These are phyloP conservation scores for Valencia hispanica DNA, from an alignment of 2,797 vertebrate species.

Conservation along the genomic window DNA sequence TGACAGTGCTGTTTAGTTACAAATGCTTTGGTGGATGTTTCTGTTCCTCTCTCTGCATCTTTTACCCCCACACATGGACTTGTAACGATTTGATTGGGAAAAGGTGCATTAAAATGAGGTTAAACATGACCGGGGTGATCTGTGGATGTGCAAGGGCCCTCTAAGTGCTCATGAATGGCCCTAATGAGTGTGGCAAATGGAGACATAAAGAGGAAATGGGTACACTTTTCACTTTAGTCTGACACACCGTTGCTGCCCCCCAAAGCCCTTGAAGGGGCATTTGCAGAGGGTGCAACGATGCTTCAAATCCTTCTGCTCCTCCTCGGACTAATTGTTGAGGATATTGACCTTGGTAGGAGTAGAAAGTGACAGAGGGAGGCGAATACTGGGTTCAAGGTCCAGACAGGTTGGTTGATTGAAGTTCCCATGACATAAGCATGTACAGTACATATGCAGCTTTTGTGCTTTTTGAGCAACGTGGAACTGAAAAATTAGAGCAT, in stretches of 20 bases:
- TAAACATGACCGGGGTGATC: constrained; percentile 69
- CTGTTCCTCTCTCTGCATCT: constrained; percentile 21
- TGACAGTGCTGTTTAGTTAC: constrained; percentile 51
- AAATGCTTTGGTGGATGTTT: constrained; percentile 30
- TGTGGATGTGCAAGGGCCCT: constrained; percentile 74
- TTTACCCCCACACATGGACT: constrained; percentile 20
- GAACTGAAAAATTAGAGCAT: constrained; percentile 42
- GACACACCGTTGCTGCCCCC: constrained; percentile 80
- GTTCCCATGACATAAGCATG: background rate
- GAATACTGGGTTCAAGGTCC: constrained; percentile 59
- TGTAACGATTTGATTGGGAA: constrained; percentile 75
- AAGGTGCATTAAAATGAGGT: constrained; percentile 69
- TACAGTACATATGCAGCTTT: background rate
- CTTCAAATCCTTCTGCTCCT: constrained; percentile 78
- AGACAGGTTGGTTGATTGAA: constrained; percentile 42
- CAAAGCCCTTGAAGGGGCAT: constrained; percentile 81
- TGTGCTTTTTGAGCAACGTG: constrained; percentile 1
- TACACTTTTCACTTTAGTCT: constrained; percentile 83
- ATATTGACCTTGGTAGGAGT: constrained; percentile 82
- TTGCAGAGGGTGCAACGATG: constrained; percentile 77
- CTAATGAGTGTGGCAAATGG: constrained; percentile 83
- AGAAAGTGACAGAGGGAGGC: constrained; percentile 47
- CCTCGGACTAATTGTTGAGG: constrained; percentile 80
- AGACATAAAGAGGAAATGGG: constrained; percentile 85
- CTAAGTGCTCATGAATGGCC: constrained; percentile 81